Evolutionary conservation across 2,113 vertebrate genomes (phyloP).

Genomic region (Tautogolabrus adspersus): DNA sequence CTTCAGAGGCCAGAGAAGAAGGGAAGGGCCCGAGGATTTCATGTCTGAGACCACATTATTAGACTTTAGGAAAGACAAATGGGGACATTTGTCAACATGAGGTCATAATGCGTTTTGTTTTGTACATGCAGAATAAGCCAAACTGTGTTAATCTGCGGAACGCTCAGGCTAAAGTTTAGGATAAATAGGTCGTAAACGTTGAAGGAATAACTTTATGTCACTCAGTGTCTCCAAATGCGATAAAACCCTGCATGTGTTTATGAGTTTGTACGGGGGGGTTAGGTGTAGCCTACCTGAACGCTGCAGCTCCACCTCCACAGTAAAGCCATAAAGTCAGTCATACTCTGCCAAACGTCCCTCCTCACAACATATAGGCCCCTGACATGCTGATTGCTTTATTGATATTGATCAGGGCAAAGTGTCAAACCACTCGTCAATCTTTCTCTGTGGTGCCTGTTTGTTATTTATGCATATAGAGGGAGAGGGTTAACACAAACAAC

Average conservation of each 20-base stretch:
- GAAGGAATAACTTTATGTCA: neutral
- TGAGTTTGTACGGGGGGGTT: constrained; percentile 22
- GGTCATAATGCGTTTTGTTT: neutral
- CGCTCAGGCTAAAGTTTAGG: neutral
- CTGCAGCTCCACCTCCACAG: constrained; percentile 62
- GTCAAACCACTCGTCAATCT: constrained; percentile 78
- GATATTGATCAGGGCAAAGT: constrained; percentile 86
- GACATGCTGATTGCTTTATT: constrained; percentile 84
- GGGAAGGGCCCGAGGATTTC: constrained; percentile 38
- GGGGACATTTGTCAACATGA: neutral
- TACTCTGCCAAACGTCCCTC: constrained; percentile 54
- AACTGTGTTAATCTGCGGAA: neutral
- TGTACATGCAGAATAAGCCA: neutral
- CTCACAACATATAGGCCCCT: constrained; percentile 67
- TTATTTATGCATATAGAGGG: constrained; percentile 43
- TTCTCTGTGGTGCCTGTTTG: constrained; percentile 30
- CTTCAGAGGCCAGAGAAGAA: constrained; percentile 37
- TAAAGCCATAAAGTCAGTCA: constrained; percentile 79
- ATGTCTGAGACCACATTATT: neutral
- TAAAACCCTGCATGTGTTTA: constrained; percentile 36
- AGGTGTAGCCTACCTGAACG: constrained; percentile 34
- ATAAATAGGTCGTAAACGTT: neutral
- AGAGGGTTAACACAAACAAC: constrained; percentile 44
- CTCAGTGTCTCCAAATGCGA: neutral
- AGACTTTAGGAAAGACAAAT: neutral